Evolutionary conservation across 2,113 vertebrate species (phyloP), one percentile per base, ranked within the genome.

Genomic region (Atrichornis clamosus): DNA sequence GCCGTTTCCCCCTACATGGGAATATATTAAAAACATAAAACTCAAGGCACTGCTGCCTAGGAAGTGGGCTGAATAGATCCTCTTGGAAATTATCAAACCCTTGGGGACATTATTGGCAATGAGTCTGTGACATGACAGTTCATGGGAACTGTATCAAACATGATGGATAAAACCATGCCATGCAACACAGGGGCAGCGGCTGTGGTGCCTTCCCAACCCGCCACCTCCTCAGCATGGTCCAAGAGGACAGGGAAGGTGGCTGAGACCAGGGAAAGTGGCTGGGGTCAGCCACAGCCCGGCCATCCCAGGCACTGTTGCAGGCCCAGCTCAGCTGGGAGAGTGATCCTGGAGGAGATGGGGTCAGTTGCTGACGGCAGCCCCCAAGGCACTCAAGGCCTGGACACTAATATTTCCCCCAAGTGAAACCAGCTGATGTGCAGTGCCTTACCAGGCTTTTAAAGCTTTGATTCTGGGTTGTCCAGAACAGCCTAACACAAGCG

Each of bases 271-370:
- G 19, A 17, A 30, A 9, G 37, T 37, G 30, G 5, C 17, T 4
- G 27, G 32, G 13, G 7, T 9, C 7, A 14, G 26, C 15, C 33
- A 28, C 37, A 80, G 37, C 49, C 32, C 0, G 0, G 33, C 37
- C n/a, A 23, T 17, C 15, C 52, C 33, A 41, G 30, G 41, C 35
- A 37, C 11, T 2, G 2, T 20, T 27, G 24, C 33, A 35, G 55
- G 15, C 14, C 14, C 28, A 0, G 18, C 30, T 44, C 0, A 0
- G 22, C 21, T 0, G 0, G 39, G 18, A 76, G 11, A 15, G 16
- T 1, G 23, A 52, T 23, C 9, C 3, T 2, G 22, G 8, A 30
- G 9, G 17, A 30, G 18, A 35, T 2, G 0, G 7, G 11, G 4
- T 35, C 0, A 5, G 9, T 15, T 42, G 14, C 26, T 37, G 6